phyloP scores from a whole-genome alignment of 2,888 invertebrate species.

The Apodemia zela region DNA sequence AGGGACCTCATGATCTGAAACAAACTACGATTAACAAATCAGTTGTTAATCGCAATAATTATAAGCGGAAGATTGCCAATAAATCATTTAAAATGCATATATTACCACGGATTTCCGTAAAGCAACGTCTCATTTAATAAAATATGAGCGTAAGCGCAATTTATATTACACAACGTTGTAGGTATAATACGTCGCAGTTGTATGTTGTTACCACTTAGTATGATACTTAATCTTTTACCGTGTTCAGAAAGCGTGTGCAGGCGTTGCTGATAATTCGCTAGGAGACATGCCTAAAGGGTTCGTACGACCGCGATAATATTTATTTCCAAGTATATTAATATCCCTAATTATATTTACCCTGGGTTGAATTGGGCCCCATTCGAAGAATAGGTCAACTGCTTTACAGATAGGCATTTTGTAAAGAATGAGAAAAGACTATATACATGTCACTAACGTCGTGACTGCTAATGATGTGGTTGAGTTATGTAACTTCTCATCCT shows the following conservation, averaged over 20 bases:
- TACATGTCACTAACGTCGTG: too few relatives aligned
- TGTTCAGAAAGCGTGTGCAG: constrained; percentile 76
- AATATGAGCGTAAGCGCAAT: not conserved
- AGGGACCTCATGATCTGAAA: not conserved
- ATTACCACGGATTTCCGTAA: constrained; percentile 1
- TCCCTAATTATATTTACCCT: too few relatives aligned
- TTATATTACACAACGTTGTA: constrained; percentile 13
- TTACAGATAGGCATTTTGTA: too few relatives aligned
- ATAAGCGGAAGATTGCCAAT: not conserved
- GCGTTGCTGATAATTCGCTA: constrained; percentile 65
- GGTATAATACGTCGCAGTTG: constrained; percentile 31
- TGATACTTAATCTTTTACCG: constrained; percentile 61
- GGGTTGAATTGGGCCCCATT: too few relatives aligned
- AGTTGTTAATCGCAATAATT: not conserved
- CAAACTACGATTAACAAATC: not conserved
- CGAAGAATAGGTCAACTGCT: too few relatives aligned
- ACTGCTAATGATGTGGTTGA: too few relatives aligned
- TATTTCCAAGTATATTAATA: constrained; percentile 20
- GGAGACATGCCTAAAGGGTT: constrained; percentile 49
- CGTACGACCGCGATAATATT: constrained; percentile 56
- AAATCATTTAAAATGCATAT: not conserved
- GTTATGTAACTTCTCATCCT: too few relatives aligned
- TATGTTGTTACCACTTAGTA: constrained; percentile 45
- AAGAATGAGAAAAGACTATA: too few relatives aligned
- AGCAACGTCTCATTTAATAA: not conserved